Evolutionary conservation across 1,140 invertebrate genomes (phyloP).

Genomic region (Ctenoplectra terminalis): DNA sequence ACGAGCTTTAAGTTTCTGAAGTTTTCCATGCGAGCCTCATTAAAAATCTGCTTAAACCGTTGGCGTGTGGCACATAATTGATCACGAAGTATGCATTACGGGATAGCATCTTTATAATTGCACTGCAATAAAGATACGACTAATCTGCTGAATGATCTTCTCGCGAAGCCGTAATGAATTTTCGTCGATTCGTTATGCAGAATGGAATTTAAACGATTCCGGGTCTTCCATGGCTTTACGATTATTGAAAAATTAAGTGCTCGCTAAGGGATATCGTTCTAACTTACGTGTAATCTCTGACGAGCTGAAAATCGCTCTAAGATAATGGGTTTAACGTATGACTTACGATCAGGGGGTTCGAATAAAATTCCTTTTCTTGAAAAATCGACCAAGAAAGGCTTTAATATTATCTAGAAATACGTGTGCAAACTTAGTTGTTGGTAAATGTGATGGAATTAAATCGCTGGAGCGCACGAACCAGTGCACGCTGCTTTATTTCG

Average conservation of each 20-base stretch:
- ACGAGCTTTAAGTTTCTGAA: neutral
- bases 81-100: conserved; percentile 18
- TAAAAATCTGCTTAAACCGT: conserved; percentile 5
- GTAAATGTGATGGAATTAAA: conserved; percentile 2
- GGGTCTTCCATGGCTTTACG: neutral
- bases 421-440: neutral
- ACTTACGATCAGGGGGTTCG: neutral
- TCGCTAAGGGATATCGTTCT: neutral
- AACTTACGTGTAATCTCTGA: neutral
- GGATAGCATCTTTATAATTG: conserved; percentile 32
- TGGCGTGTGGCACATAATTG: conserved; percentile 16
- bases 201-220: conserved; percentile 4
- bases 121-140: conserved; percentile 33
- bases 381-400: neutral
- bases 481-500: neutral
- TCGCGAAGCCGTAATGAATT: conserved; percentile 1
- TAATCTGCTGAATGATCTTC: conserved; percentile 17
- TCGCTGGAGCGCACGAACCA: neutral
- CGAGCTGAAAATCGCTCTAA: neutral
- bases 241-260: conserved; percentile 12
- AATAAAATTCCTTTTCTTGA: neutral
- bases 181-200: conserved; percentile 1
- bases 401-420: neutral
- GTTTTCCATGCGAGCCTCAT: neutral
- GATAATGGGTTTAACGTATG: neutral